Evolutionary conservation across 1,140 invertebrate genomes (phyloP), one percentile per base, ranked within the genome.

Genomic region (Drosophila truncata): DNA sequence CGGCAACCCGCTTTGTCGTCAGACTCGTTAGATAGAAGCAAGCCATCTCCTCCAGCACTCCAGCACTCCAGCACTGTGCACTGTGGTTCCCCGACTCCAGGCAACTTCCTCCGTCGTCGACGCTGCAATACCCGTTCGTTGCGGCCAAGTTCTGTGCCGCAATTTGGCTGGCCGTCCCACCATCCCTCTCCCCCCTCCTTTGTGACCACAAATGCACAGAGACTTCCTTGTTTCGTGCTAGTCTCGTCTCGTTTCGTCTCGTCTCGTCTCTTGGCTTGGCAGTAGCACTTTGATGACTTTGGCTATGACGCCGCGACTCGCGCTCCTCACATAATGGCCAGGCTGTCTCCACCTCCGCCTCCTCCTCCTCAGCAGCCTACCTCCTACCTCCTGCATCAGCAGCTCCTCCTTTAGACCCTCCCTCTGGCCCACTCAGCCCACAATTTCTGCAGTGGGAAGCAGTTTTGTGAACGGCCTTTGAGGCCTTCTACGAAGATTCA

Each of bases 221-320:
- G 82, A 83, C 83, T 87, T 87, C 83, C 83, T 87, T 88, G 83
- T 88, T 84, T 87, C 80, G 80, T 88, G 83, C 85, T 84, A 76
- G 80, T 88, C 77, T 58, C 66, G 70, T 72, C 66, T 69, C 29
- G 57, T 41, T 59, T 69, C 29, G 63, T 49, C 54, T 85, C 61
- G 41, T 66, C 60, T 83, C 65, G 31, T 72, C 49, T 65, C 47
- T 76, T 82, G 73, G 65, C 74, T 63, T 84, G 76, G 70, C 80
- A 88, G 80, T 77, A 82, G 84, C 83, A 88, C 80, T 77, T 88
- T 88, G 80, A 87, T 83, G 84, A 86, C 84, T 84, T 79, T 87
- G 76, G 78, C 70, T 82, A 69, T 84, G 77, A 79, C 46, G 52
- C 77, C 55, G 55, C 42, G 52, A 55, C 57, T 71, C 57, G 25